Evolutionary conservation across 2,888 invertebrate genomes (phyloP), one percentile per base, ranked within the genome.

Genomic region (Andrena camellia): DNA sequence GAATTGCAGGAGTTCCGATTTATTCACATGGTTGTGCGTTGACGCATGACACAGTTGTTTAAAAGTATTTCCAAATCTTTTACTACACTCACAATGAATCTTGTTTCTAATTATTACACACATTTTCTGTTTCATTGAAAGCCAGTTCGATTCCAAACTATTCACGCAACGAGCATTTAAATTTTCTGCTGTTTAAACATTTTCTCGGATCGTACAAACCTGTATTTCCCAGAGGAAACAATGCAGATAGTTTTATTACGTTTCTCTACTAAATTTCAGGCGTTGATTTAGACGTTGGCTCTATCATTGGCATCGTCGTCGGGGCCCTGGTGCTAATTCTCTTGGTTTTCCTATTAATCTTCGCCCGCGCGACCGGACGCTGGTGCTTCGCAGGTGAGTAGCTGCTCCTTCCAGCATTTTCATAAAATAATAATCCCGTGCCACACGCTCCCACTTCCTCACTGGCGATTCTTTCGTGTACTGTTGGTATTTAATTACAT

Each of bases 351-450:
- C 94, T 97, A 86, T 94, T 96, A 68, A 96, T 97, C 82, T 97
- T 97, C 92, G 97, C 98, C 69, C 96, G 97, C 90, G 96, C 97
- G 83, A 97, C 97, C 82, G 97, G 97, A 91, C 95, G 97, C 94
- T 97, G 97, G 97, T 98, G 97, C 95, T 98, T 98, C 94, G 97
- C 97, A 94, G 97, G 97, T 97, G 94, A 96, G 97, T 96, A 64
- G 72, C 60, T 70, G 70, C 81, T 85, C 78, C 31, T 8, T 60
- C 2, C n/a, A 62, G 17, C 2, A 26, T 70, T 72, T 66, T 10
- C 52, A 35, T 48, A 17, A 17, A 52, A 31, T 73, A 68, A 13
- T 75, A 17, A 35, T 50, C 42, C 60, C 31, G 23, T 33, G 68
- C 48, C 76, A 78, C 59, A n/a, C 54, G 62, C 35, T 69, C 13